Percentiles rank a stretch among this genome's conserved stretches.
Conservation (phyloP, 2,888 invertebrate species). For the Clitarchus hookeri region DNA sequence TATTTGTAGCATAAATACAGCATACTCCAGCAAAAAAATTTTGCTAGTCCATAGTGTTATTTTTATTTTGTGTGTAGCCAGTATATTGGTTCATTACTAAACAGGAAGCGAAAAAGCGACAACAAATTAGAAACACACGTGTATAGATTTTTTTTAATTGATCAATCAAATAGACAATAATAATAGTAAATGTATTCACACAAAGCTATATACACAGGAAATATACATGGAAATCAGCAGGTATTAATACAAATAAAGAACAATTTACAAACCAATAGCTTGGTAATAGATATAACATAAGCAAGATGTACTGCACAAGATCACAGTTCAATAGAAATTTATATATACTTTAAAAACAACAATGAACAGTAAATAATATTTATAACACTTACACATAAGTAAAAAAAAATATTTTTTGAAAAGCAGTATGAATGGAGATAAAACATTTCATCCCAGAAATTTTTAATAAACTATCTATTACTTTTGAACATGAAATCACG, state of each 20-base stretch:
- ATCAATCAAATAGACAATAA: constrained; percentile 58
- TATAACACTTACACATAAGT: constrained; percentile 3
- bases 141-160: constrained; percentile 56
- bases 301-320: background rate
- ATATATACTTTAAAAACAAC: constrained; percentile 3
- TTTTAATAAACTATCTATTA: background rate
- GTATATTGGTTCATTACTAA: too few species aligned
- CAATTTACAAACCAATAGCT: constrained; percentile 14
- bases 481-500: background rate
- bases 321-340: constrained; percentile 4
- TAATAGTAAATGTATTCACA: constrained; percentile 54
- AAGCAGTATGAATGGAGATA: background rate
- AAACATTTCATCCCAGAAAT: background rate
- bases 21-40: too few species aligned
- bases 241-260: background rate
- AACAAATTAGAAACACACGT: constrained; percentile 44
- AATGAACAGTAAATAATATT: constrained; percentile 14
- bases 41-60: too few species aligned
- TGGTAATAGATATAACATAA: background rate
- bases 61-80: too few species aligned
- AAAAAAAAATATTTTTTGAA: background rate
- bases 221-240: constrained; percentile 45
- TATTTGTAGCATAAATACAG: too few species aligned
- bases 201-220: constrained; percentile 59
- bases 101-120: background rate